A percentile compares a stretch with the other conserved stretches of the same genome.
phyloP scores from a whole-genome alignment of 2,888 invertebrate genomes.

The Hyposoter didymator region DNA sequence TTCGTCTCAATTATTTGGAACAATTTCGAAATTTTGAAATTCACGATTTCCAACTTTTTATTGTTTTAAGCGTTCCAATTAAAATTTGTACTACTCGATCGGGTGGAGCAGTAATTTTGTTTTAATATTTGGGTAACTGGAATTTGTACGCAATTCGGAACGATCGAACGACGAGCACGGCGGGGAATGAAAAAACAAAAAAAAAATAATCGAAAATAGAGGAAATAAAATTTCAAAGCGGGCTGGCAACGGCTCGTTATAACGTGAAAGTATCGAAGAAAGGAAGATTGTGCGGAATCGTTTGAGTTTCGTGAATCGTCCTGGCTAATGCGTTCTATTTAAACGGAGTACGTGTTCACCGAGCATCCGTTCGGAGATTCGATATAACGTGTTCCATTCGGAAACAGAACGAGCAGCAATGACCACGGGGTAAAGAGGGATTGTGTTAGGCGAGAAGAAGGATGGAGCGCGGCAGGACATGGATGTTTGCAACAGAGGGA shows the following conservation, averaged over 20 bases:
- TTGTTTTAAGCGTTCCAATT: neutral
- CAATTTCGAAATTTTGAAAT: neutral
- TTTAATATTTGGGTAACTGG: neutral
- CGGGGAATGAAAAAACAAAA: neutral
- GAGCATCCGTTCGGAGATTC: slow-evolving; percentile 41
- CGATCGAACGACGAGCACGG: too few relatives aligned
- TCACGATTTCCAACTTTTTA: neutral
- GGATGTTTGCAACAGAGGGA: slow-evolving; percentile 51
- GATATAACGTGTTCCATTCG: slow-evolving; percentile 47
- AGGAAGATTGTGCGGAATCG: slow-evolving; percentile 49
- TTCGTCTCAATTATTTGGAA: neutral
- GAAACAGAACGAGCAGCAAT: slow-evolving; percentile 46
- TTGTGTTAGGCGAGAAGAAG: neutral
- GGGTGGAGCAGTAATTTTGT: neutral
- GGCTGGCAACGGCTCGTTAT: neutral
- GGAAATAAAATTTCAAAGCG: slow-evolving; percentile 4
- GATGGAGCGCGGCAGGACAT: neutral
- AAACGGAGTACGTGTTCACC: slow-evolving; percentile 76
- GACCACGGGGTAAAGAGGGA: slow-evolving; percentile 39
- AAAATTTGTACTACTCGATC: neutral
- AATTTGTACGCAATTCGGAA: neutral
- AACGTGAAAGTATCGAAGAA: slow-evolving; percentile 3
- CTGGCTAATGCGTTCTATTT: slow-evolving; percentile 79
- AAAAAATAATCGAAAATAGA: neutral
- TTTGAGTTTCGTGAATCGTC: slow-evolving; percentile 49